Conservation (phyloP, 1,140 invertebrate genomes). For the Uloborus diversus region DNA sequence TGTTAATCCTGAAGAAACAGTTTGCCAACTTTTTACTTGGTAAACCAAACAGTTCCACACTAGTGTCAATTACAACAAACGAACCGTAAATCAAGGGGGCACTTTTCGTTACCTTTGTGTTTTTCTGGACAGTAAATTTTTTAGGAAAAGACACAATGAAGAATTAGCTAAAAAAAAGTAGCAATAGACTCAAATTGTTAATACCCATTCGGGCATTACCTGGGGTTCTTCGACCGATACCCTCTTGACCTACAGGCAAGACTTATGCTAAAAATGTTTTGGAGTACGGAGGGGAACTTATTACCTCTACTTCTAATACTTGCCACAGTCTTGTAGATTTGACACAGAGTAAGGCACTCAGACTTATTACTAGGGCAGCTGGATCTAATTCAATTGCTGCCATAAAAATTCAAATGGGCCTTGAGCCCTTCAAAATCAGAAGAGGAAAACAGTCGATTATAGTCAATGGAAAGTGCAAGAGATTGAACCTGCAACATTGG, state of each 20-base stretch:
- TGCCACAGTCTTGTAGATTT: neutral
- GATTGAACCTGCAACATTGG: neutral
- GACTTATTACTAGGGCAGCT: neutral
- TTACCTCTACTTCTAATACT: neutral
- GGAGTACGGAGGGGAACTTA: conserved; percentile 9
- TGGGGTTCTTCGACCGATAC: conserved; percentile 20
- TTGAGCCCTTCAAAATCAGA: neutral
- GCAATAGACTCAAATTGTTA: conserved; percentile 5
- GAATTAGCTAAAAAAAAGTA: conserved; percentile 3
- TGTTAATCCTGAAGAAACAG: neutral
- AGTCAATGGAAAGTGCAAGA: neutral
- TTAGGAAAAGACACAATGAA: neutral
- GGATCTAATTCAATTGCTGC: neutral
- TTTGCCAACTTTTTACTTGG: neutral
- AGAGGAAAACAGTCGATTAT: neutral
- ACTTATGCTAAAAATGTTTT: neutral
- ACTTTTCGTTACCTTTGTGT: neutral
- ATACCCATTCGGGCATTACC: conserved; percentile 9
- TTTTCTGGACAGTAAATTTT: neutral
- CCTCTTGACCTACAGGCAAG: conserved; percentile 2
- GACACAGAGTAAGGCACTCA: neutral
- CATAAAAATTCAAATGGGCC: neutral
- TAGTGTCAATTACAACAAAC: neutral
- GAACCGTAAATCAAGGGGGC: neutral
- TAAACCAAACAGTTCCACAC: neutral